Evolutionary conservation across 64 coral and sea anemone species (phyloP), one percentile per base, ranked within the genome.

Genomic region (Hydrozoanthus tunicans): DNA sequence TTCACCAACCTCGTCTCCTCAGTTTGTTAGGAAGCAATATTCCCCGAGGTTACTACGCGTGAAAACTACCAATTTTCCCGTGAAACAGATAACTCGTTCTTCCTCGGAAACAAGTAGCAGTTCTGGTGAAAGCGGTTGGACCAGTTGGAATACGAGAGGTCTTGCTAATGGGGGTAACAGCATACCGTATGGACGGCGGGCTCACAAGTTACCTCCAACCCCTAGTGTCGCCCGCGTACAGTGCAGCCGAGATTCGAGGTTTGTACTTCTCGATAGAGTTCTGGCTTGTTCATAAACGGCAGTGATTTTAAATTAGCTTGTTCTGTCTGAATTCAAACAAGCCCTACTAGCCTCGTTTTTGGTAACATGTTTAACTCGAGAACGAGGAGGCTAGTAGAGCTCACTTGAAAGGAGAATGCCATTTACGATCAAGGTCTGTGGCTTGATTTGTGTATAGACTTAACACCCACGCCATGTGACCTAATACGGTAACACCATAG

Each of bases 71-170:
- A 58, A 77, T 7, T 77, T 74, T 70, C 78, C 81, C 11, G 15
- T 83, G 7, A 62, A 51, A 27, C 82, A 92, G 12, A 70, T 97
- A 5, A 67, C 60, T 58, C 95, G 95, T 51, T 94, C 89, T 59
- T 82, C 90, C n/a, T 97, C 95, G 15, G 89, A 81, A 58, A 97
- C 92, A 14, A 97, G 95, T 70, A 97, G 95, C 77, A 97, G 95
- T 71, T 97, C 95, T 2, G 92, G 95, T 80, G 95, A 86, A 51
- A 90, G 95, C 7, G 78, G 93, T 13, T 91, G 92, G 62, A 92
- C 77, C 53, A 59, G 6, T 70, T 81, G 91, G 62, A 81, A 73
- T 10, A 26, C 85, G 14, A 59, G 17, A 2, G 75, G 32, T 52
- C 69, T 57, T 63, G 56, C 15, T 73, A 88, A 12, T 69, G 54